Evolutionary conservation across 2,888 invertebrate species (phyloP).

Genomic region (Stenotaenia linearis): DNA sequence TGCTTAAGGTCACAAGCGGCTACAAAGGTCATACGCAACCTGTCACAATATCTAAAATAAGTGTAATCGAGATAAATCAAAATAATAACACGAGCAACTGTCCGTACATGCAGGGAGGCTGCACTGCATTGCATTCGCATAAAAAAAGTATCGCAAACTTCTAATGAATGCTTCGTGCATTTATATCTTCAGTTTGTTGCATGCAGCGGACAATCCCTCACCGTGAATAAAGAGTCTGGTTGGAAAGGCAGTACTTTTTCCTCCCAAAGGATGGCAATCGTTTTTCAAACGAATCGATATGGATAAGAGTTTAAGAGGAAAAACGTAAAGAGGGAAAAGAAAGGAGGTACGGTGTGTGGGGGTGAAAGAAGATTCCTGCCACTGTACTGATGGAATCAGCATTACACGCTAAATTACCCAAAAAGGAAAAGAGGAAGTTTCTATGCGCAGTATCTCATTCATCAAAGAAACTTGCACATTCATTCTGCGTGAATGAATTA

Average conservation of each 20-base stretch:
- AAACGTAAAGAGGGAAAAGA: neutral
- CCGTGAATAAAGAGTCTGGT: neutral
- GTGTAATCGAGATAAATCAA: no score
- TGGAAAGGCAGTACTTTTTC: neutral
- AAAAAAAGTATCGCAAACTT: no score
- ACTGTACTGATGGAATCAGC: slow-evolving; percentile 9
- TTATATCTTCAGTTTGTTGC: no score
- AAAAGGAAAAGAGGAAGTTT: neutral
- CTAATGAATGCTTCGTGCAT: no score
- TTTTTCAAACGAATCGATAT: neutral
- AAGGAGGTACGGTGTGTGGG: neutral
- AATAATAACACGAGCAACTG: no score
- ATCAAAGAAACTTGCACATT: no score
- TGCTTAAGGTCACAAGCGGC: no score
- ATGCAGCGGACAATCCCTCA: neutral
- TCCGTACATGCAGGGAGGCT: no score
- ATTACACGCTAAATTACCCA: slow-evolving; percentile 3
- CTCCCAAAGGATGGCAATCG: neutral
- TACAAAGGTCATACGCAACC: no score
- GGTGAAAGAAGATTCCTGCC: neutral
- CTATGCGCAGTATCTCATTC: neutral
- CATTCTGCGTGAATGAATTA: neutral
- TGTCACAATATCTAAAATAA: no score
- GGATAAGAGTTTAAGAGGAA: neutral
- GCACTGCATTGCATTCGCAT: no score